A percentile compares a stretch with the other conserved stretches of the same genome.
phyloP scores from a whole-genome alignment of 1,140 invertebrate species.

The Drosophila azteca region DNA sequence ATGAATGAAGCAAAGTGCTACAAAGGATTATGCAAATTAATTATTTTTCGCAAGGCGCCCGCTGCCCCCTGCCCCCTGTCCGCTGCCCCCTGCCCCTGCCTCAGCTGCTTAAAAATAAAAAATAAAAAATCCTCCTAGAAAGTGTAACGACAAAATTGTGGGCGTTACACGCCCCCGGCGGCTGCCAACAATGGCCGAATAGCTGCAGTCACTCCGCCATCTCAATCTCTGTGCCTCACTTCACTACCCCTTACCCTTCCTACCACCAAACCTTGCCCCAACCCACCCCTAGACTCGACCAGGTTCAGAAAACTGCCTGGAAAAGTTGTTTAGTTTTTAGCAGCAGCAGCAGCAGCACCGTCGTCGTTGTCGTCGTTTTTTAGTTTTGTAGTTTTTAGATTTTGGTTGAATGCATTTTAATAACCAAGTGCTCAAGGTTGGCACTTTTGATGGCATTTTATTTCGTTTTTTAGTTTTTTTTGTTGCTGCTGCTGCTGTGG shows the following conservation, averaged over 20 bases:
- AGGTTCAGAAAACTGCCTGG: constrained; percentile 29
- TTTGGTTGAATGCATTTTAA: constrained; percentile 81
- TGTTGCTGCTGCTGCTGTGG: constrained; percentile 1
- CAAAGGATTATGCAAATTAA: constrained; percentile 83
- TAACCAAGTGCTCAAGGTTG: constrained; percentile 80
- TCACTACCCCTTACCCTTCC: neutral
- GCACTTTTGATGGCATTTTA: constrained; percentile 77
- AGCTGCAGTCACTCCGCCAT: constrained; percentile 55
- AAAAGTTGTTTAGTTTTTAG: constrained; percentile 65
- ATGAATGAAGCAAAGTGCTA: constrained; percentile 82
- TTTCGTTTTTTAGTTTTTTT: constrained; percentile 36
- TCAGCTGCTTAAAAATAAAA: constrained; percentile 1
- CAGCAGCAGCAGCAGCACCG: constrained; percentile 13
- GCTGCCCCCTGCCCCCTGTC: constrained; percentile 48
- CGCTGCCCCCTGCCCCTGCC: constrained; percentile 29
- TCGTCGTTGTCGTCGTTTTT: constrained; percentile 45
- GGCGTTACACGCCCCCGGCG: constrained; percentile 53
- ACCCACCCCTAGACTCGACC: neutral
- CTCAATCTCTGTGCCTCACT: constrained; percentile 44
- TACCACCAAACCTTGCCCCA: neutral
- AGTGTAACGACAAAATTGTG: constrained; percentile 81
- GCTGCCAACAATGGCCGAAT: constrained; percentile 73
- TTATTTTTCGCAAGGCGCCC: constrained; percentile 79
- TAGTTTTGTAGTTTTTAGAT: constrained; percentile 80
- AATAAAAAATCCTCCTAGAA: constrained; percentile 57